Conservation (phyloP, 2,888 invertebrate genomes). For the Linnaemya vulpina region DNA sequence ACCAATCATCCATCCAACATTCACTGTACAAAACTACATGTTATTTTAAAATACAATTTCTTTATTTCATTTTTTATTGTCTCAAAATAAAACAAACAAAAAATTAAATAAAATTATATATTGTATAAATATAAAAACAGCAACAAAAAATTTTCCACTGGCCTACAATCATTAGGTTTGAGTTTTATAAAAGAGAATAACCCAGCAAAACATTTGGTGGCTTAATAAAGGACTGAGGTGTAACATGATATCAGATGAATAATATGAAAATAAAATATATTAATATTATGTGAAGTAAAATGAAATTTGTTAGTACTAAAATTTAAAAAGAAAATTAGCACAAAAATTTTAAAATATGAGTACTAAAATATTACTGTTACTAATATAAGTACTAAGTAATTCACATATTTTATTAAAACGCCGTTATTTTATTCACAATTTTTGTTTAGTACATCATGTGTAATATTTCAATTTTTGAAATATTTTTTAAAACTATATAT, state of each 20-base stretch:
- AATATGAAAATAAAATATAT: not conserved
- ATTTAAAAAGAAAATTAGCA: too few species aligned
- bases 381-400: not conserved
- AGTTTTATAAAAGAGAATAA: slow-evolving; percentile 24
- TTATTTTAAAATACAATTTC: slow-evolving; percentile 62
- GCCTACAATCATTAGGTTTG: slow-evolving; percentile 70
- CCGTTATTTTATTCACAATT: too few species aligned
- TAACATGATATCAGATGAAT: not conserved
- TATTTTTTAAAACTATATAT: too few species aligned
- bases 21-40: slow-evolving; percentile 54
- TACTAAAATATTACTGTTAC: not conserved
- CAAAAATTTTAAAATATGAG: not conserved
- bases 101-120: slow-evolving; percentile 57
- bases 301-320: slow-evolving; percentile 8
- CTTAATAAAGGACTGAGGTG: not conserved
- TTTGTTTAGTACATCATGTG: too few species aligned
- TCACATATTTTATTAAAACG: too few species aligned
- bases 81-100: slow-evolving; percentile 31
- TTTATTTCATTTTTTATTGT: slow-evolving; percentile 38
- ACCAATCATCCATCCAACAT: slow-evolving; percentile 41
- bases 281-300: too few species aligned
- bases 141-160: slow-evolving; percentile 69
- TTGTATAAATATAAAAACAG: slow-evolving; percentile 52
- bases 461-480: too few species aligned
- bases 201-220: slow-evolving; percentile 28